A percentile compares a stretch with the other conserved stretches of the same genome.
Evolutionary conservation across 2,113 vertebrate species (phyloP).

Genomic region (Pterocles gutturalis): DNA sequence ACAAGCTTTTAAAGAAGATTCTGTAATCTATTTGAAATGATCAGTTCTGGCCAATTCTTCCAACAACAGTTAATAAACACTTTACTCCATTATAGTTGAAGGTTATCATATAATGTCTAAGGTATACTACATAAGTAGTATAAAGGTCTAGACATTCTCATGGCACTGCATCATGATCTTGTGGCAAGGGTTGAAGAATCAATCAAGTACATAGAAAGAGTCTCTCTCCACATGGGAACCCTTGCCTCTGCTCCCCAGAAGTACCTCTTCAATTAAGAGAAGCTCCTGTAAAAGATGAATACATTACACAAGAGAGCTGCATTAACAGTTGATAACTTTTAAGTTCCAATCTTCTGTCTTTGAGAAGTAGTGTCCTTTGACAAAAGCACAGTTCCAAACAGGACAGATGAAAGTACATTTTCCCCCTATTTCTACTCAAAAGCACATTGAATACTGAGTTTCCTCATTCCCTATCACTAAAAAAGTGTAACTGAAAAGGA

Average conservation of each 20-base stretch:
- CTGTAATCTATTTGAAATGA: neutral
- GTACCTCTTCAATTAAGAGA: neutral
- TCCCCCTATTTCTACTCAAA: neutral
- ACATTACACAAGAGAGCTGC: neutral
- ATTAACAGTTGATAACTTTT: neutral
- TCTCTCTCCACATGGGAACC: neutral
- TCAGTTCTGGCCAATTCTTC: neutral
- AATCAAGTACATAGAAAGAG: neutral
- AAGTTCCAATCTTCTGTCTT: neutral
- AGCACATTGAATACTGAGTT: neutral
- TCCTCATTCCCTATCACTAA: neutral
- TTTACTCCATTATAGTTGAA: neutral
- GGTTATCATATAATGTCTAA: neutral
- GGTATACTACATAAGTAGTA: neutral
- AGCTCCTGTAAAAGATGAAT: neutral
- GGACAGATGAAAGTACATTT: neutral
- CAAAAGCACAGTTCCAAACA: neutral
- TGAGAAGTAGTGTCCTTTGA: neutral
- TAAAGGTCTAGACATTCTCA: neutral
- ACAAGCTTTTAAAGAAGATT: neutral
- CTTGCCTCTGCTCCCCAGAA: fast-evolving
- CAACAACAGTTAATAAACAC: neutral
- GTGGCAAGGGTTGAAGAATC: neutral
- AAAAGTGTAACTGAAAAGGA: neutral
- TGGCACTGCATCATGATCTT: neutral